phyloP scores from a whole-genome alignment of 2,888 invertebrate species.

The Papilio demoleus region DNA sequence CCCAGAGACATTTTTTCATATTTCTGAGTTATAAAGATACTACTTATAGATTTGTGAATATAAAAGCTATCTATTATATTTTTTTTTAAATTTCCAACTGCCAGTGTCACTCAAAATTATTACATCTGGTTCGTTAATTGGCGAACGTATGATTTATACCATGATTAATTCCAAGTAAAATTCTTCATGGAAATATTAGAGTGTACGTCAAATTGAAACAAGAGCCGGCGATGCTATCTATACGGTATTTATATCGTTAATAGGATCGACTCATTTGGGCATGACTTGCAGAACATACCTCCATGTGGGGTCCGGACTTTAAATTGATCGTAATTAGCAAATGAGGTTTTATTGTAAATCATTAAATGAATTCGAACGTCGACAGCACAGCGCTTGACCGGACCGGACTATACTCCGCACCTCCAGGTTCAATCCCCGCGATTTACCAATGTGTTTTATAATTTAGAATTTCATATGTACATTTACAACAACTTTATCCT shows the following conservation, averaged over 20 bases:
- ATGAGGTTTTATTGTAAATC: constrained; percentile 6
- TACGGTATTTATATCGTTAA: constrained; percentile 69
- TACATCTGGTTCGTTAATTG: neutral
- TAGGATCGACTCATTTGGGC: constrained; percentile 74
- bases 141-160: constrained; percentile 21
- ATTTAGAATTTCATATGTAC: too few species aligned
- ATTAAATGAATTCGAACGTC: neutral
- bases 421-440: too few species aligned
- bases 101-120: neutral
- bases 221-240: constrained; percentile 58
- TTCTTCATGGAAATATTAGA: constrained; percentile 21
- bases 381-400: too few species aligned
- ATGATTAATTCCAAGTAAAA: constrained; percentile 12
- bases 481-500: too few species aligned
- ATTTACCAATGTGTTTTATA: too few species aligned
- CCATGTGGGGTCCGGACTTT: constrained; percentile 69
- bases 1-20: too few species aligned
- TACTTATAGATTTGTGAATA: too few species aligned
- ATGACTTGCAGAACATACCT: constrained; percentile 67
- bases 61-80: too few species aligned
- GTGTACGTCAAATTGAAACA: constrained; percentile 46
- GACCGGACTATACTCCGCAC: too few species aligned
- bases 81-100: neutral
- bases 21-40: too few species aligned
- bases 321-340: constrained; percentile 37